phyloP scores from a whole-genome alignment of 2,797 vertebrate genomes.

The Zenarchopterus dispar region DNA sequence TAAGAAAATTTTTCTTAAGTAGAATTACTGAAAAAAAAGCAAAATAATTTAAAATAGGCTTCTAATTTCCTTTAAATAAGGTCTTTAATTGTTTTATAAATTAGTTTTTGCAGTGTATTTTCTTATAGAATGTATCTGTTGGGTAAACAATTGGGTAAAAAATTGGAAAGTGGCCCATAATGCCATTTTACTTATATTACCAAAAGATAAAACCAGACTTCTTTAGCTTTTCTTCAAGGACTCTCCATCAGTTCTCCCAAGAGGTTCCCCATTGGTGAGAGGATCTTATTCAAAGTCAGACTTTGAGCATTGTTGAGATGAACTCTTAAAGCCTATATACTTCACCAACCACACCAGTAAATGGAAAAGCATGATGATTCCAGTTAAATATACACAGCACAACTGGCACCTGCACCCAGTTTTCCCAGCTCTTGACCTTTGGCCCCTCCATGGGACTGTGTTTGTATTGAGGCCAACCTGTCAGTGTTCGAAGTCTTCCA shows the following conservation, averaged over 20 bases:
- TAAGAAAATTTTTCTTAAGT: slow-evolving; percentile 15
- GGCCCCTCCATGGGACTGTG: slow-evolving; percentile 52
- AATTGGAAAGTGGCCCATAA: no score
- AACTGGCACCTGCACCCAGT: slow-evolving; percentile 47
- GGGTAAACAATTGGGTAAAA: no score
- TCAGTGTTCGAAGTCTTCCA: slow-evolving; percentile 51
- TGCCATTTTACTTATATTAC: no score
- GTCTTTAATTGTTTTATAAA: no score
- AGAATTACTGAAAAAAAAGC: no score
- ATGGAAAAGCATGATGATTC: slow-evolving; percentile 46
- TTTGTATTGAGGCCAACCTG: slow-evolving; percentile 56
- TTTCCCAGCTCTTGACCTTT: slow-evolving; percentile 66
- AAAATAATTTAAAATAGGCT: background rate
- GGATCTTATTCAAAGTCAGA: slow-evolving; percentile 38
- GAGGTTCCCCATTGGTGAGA: slow-evolving; percentile 44
- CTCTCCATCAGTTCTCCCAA: background rate
- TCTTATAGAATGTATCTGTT: no score
- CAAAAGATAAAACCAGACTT: no score
- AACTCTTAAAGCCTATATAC: slow-evolving; percentile 45
- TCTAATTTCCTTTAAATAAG: no score
- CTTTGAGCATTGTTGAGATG: slow-evolving; percentile 38
- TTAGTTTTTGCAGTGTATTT: no score
- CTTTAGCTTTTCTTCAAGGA: background rate
- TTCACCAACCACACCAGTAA: slow-evolving; percentile 56
- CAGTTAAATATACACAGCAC: slow-evolving; percentile 45